phyloP scores from a whole-genome alignment of 2,888 invertebrate genomes.

The Pyrgus malvae region DNA sequence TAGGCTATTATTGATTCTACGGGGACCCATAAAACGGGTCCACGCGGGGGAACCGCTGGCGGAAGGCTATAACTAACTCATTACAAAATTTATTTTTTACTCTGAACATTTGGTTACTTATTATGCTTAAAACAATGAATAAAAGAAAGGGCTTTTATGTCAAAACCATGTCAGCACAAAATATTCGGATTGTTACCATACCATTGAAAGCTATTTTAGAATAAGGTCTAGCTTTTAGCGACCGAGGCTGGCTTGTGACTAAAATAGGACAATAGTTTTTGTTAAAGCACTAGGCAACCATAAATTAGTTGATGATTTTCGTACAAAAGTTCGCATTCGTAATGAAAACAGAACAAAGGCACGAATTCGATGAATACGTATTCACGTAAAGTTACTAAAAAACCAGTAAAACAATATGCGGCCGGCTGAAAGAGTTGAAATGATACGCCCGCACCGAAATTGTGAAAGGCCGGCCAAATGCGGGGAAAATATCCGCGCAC shows the following conservation, averaged over 20 bases:
- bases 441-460: background rate
- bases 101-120: no score
- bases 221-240: background rate
- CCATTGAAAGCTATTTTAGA: background rate
- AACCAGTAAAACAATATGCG: background rate
- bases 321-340: background rate
- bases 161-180: background rate
- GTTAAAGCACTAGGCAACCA: constrained; percentile 1
- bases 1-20: no score
- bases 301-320: constrained; percentile 13
- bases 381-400: background rate
- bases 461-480: constrained; percentile 4
- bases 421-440: background rate
- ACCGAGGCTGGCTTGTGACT: background rate
- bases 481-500: constrained; percentile 6
- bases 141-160: no score
- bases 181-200: background rate
- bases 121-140: no score
- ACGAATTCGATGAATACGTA: background rate
- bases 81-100: no score
- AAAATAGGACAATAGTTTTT: background rate
- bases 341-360: background rate
- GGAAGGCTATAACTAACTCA: no score
- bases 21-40: no score
- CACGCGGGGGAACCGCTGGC: no score